Evolutionary conservation across 2,113 vertebrate species (phyloP).

Genomic region (Sminthopsis crassicaudata): DNA sequence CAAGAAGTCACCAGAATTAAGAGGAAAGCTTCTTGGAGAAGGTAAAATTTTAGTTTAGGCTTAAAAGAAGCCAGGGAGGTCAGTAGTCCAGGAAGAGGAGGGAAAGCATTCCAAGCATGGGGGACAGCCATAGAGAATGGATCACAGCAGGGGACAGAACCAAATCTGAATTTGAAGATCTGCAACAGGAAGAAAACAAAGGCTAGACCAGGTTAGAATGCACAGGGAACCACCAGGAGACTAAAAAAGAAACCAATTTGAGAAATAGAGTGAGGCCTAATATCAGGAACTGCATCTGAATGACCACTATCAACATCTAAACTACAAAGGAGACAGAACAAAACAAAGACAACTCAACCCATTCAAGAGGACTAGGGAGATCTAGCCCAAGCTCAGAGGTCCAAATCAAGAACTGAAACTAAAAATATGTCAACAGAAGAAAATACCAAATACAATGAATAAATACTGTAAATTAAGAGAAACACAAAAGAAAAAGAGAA

Average conservation of each 20-base stretch:
- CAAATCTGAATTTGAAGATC: not conserved
- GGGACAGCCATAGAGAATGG: not conserved
- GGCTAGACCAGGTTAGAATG: not conserved
- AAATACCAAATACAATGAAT: not conserved
- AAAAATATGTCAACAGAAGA: not conserved
- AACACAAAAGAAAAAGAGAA: not conserved
- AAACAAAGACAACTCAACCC: not conserved
- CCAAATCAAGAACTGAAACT: not conserved
- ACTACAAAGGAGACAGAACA: not conserved
- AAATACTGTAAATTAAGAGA: not conserved
- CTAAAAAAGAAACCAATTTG: not conserved
- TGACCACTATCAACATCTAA: not conserved
- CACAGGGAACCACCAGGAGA: not conserved
- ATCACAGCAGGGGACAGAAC: not conserved
- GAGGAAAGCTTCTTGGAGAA: not conserved
- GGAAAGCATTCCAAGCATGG: not conserved
- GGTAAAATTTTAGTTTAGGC: not conserved
- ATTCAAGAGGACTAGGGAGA: not conserved
- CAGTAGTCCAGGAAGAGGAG: not conserved
- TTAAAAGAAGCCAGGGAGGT: not conserved
- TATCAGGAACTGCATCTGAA: not conserved
- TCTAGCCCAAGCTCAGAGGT: not conserved
- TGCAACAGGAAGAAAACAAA: not conserved
- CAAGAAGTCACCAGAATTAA: not conserved
- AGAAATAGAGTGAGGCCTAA: not conserved